Conservation (phyloP, 92 coral and sea anemone genomes). For the Siderastrea siderea region DNA sequence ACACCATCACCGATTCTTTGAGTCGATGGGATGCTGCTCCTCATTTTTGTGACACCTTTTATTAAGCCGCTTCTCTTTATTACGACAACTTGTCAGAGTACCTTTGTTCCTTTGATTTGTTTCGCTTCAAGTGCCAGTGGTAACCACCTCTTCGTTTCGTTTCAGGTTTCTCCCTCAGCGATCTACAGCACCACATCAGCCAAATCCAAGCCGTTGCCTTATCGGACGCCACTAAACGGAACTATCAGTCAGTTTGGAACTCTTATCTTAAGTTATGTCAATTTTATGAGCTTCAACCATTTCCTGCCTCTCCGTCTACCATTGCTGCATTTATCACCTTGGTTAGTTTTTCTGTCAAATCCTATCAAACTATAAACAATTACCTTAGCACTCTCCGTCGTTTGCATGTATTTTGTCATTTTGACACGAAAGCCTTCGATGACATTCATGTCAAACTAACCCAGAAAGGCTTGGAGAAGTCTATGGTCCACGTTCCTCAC, state of each 20-base stretch:
- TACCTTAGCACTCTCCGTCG: constrained; percentile 15
- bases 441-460: constrained; percentile 37
- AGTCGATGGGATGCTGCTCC: constrained; percentile 33
- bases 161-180: constrained; percentile 30
- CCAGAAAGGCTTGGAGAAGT: constrained; percentile 26
- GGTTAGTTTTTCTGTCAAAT: constrained; percentile 27
- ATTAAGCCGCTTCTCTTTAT: neutral
- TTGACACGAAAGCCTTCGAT: constrained; percentile 21
- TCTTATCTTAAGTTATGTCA: constrained; percentile 22
- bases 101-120: constrained; percentile 2
- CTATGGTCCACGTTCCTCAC: constrained; percentile 24
- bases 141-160: constrained; percentile 7
- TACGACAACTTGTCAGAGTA: constrained; percentile 13
- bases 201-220: constrained; percentile 26
- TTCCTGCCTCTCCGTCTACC: constrained; percentile 26
- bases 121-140: constrained; percentile 44
- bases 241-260: constrained; percentile 31
- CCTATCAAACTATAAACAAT: constrained; percentile 20
- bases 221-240: constrained; percentile 23
- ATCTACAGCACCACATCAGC: neutral
- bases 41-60: neutral
- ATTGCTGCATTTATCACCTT: constrained; percentile 17
- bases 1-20: constrained; percentile 24
- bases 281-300: constrained; percentile 14
- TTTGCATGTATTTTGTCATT: constrained; percentile 26